Conservation (phyloP, 2,113 vertebrate genomes). For the Oostethus manadensis region DNA sequence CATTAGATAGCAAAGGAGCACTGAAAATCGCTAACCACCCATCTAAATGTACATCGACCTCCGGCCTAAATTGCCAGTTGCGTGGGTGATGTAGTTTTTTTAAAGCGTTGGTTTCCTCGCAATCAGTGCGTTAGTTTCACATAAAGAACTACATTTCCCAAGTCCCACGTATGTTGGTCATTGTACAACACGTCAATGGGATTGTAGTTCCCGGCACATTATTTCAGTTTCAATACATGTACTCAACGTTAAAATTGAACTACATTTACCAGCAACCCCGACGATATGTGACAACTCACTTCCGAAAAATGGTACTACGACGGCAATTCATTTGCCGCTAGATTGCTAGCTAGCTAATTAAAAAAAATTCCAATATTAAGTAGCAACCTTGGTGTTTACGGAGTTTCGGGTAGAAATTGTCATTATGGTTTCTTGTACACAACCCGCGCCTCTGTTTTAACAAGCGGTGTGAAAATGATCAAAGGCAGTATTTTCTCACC, state of each 20-base stretch:
- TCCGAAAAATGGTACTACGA: constrained; percentile 57
- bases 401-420: neutral
- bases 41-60: constrained; percentile 40
- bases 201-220: constrained; percentile 46
- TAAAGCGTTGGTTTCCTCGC: neutral
- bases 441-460: neutral
- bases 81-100: constrained; percentile 59
- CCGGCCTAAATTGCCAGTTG: constrained; percentile 23
- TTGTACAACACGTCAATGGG: fast-evolving
- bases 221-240: fast-evolving
- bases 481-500: constrained; percentile 59
- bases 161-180: fast-evolving
- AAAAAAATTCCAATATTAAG: constrained; percentile 12
- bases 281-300: constrained; percentile 73
- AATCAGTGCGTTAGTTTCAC: neutral
- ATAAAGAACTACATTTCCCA: constrained; percentile 45
- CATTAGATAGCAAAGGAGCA: constrained; percentile 36
- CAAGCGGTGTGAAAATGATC: constrained; percentile 4
- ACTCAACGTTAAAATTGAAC: constrained; percentile 15
- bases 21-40: constrained; percentile 30
- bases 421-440: too few relatives aligned
- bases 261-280: constrained; percentile 59
- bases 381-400: neutral
- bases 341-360: constrained; percentile 23
- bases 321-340: constrained; percentile 30